phyloP scores from a whole-genome alignment of 2,888 invertebrate species.

The Nycteola revayana region DNA sequence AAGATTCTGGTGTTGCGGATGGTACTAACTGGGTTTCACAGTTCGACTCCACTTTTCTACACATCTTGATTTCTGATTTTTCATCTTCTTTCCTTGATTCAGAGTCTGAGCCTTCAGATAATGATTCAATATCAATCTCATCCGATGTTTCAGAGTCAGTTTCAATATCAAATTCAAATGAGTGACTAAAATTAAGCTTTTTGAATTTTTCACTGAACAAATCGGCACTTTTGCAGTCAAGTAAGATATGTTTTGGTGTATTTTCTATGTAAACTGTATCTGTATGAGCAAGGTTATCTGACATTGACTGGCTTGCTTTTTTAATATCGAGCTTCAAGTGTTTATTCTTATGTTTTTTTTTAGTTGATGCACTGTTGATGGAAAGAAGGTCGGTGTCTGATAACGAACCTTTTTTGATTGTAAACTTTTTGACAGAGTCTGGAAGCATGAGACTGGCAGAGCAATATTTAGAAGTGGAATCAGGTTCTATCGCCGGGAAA shows the following conservation, averaged over 20 bases:
- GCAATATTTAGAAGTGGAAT: slow-evolving; percentile 55
- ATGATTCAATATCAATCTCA: slow-evolving; percentile 56
- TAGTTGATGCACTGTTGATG: slow-evolving; percentile 26
- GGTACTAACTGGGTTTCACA: slow-evolving; percentile 37
- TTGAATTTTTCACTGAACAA: slow-evolving; percentile 52
- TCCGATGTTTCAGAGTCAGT: slow-evolving; percentile 50
- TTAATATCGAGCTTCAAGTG: slow-evolving; percentile 62
- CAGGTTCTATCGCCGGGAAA: slow-evolving; percentile 53
- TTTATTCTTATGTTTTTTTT: slow-evolving; percentile 44
- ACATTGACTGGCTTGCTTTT: slow-evolving; percentile 58
- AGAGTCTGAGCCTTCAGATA: slow-evolving; percentile 62
- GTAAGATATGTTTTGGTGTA: slow-evolving; percentile 63
- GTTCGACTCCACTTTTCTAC: slow-evolving; percentile 51
- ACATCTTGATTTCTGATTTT: slow-evolving; percentile 56
- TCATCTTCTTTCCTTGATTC: slow-evolving; percentile 46
- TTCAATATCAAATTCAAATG: slow-evolving; percentile 62
- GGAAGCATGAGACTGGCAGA: slow-evolving; percentile 47
- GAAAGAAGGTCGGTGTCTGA: slow-evolving; percentile 65
- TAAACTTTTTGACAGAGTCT: slow-evolving; percentile 48
- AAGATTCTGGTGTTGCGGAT: slow-evolving; percentile 61
- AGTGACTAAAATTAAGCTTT: slow-evolving; percentile 59
- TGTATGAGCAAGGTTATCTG: slow-evolving; percentile 37
- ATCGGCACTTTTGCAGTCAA: slow-evolving; percentile 58
- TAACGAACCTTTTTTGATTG: slow-evolving; percentile 54
- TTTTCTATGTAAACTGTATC: slow-evolving; percentile 51